phyloP scores from a whole-genome alignment of 2,888 invertebrate genomes.

The Andrena bicolor region DNA sequence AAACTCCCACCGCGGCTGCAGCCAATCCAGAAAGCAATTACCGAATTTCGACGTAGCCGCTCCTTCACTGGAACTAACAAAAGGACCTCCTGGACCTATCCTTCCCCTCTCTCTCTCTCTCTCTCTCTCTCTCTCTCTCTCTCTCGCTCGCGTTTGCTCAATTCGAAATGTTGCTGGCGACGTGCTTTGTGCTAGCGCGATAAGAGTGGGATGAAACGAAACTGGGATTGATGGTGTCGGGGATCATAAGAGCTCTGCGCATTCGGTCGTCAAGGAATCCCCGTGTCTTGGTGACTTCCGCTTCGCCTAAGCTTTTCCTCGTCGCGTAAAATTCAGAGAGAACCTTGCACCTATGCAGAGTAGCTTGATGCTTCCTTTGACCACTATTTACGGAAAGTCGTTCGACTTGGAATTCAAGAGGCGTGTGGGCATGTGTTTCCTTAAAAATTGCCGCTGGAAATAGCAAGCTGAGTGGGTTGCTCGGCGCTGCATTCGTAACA shows the following conservation, averaged over 20 bases:
- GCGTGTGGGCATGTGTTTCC: too few species aligned
- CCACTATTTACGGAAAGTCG: too few species aligned
- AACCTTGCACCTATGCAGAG: neutral
- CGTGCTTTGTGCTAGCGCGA: constrained; percentile 63
- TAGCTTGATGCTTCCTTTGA: too few species aligned
- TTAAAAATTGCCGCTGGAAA: neutral
- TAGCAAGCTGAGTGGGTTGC: neutral
- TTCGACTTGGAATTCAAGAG: neutral
- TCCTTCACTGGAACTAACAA: constrained; percentile 67
- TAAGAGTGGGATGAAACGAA: constrained; percentile 65
- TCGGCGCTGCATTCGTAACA: neutral
- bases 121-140: neutral
- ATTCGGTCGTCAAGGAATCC: constrained; percentile 1
- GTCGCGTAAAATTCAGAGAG: neutral
- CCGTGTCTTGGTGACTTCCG: neutral
- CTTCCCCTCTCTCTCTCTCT: constrained; percentile 1
- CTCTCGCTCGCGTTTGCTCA: constrained; percentile 40
- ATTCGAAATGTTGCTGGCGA: constrained; percentile 56
- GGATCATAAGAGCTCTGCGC: constrained; percentile 30
- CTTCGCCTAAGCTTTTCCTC: neutral
- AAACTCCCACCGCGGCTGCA: constrained; percentile 71
- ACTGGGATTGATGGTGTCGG: constrained; percentile 39
- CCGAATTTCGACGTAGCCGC: constrained; percentile 76
- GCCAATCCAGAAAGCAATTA: constrained; percentile 81
- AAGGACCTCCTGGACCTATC: constrained; percentile 64